Base-by-base conservation (phyloP, 2,888 invertebrate genomes). In the Folsomia manolachei region DNA sequence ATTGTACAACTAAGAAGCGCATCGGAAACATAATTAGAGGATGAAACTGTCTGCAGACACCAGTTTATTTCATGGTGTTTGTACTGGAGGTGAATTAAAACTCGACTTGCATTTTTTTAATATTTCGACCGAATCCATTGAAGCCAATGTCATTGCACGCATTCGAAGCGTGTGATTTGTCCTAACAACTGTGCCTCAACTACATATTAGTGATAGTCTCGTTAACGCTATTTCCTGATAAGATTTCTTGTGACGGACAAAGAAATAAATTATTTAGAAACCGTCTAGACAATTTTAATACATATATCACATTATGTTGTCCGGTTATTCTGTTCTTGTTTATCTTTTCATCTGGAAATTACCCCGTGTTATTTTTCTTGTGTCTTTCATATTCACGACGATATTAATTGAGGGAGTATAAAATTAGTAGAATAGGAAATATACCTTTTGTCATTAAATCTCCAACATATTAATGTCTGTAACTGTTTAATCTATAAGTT, bases 131-230 rank as follows among this genome's bases (percentile, higher is more conserved):
- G 39, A 39, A 39, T 39, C 39, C 39, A 39, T 39, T 39, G 21
- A 14, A 18, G 67, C 67, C 67, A 67, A 67, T 27, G 53, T 52
- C 27, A 67, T 66, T 66, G 39, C 51, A 66, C 53, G 67, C 56
- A 56, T 52, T 18, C n/a, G 60, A 24, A 26, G 24, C 67, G 60
- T 67, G 67, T 56, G 25, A 67, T 67, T 56, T 67, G 67, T 67
- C 67, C 67, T 67, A 67, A 24, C 39, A n/a, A 27, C 21, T 67
- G 67, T 67, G 67, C 67, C 67, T 67, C 67, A 67, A 52, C 27
- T 56, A 56, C 56, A 56, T 19, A 51, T 51, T 51, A 56, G 56
- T 19, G 18, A 56, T 56, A 56, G 56, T 19, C 21, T 21, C 21
- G 7, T n/a, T 7, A 56, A 56, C 21, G 56, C 7, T 56, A 56